Conservation (phyloP, 2,888 invertebrate species). For the Acanthosepion lycidas region DNA sequence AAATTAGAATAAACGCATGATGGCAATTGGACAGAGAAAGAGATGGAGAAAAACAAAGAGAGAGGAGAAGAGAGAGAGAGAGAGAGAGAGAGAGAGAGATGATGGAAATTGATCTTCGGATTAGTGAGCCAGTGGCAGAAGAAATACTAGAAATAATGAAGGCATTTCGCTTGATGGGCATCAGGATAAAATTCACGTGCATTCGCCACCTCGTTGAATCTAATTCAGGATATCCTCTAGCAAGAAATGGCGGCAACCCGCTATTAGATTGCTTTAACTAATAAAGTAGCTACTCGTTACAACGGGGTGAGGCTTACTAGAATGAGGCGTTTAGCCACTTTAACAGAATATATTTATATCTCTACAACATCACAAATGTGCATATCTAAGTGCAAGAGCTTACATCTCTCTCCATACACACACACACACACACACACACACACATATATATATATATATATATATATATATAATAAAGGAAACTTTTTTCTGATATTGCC, state of each 20-base stretch:
- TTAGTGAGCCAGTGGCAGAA: no score
- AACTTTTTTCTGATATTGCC: no score
- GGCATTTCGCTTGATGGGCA: background rate
- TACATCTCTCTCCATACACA: no score
- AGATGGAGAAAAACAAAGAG: background rate
- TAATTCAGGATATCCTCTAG: constrained; percentile 20
- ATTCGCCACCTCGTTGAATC: background rate
- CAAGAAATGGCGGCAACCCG: background rate
- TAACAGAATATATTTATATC: no score
- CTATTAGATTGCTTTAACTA: background rate
- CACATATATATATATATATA: no score
- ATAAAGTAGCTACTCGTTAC: background rate
- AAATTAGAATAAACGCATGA: background rate
- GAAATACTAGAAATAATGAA: background rate
- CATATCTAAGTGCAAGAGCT: no score
- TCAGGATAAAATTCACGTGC: background rate
- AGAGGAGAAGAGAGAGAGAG: no score
- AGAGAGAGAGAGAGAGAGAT: no score
- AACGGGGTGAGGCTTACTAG: background rate
- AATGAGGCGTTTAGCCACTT: background rate
- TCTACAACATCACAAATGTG: no score
- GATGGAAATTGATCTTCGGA: background rate
- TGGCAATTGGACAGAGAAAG: background rate
- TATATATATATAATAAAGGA: no score
- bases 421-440: no score